Percentiles rank a stretch among this genome's conserved stretches.
Evolutionary conservation across 2,797 vertebrate genomes (phyloP).

Genomic region (Galago senegalensis): DNA sequence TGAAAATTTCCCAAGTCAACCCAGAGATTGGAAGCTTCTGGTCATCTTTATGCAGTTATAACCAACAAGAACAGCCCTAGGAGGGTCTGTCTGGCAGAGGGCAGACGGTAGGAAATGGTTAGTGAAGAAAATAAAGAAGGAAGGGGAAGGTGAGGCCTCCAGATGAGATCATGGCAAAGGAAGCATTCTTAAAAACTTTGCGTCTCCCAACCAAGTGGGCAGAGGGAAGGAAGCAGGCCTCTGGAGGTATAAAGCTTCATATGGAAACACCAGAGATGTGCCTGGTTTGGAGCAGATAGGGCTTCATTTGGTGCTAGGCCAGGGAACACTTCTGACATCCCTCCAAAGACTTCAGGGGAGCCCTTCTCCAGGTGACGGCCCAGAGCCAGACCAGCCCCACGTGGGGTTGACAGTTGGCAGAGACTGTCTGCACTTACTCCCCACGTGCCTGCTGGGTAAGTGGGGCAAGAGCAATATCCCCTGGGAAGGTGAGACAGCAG

Average conservation of each 20-base stretch:
- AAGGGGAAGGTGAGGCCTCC: not conserved
- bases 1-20: slow-evolving; percentile 69
- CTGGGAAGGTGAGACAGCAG: not conserved
- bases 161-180: not conserved
- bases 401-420: not conserved
- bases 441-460: not conserved
- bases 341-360: not conserved
- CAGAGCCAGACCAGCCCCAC: not conserved
- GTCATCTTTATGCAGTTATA: slow-evolving; percentile 54
- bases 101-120: not conserved
- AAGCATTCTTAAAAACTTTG: not conserved
- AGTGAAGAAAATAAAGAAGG: not conserved
- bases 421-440: not conserved
- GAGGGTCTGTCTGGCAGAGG: slow-evolving; percentile 20
- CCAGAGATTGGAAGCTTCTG: slow-evolving; percentile 59
- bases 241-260: not conserved
- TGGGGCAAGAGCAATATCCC: not conserved
- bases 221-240: not conserved
- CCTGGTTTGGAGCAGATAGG: not conserved
- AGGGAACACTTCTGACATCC: not conserved
- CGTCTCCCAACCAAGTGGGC: not conserved
- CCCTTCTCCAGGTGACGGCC: not conserved
- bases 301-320: not conserved
- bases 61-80: not conserved
- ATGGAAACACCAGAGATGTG: rapidly evolving